Evolutionary conservation across 2,797 vertebrate species (phyloP).

Genomic region (Manis javanica): DNA sequence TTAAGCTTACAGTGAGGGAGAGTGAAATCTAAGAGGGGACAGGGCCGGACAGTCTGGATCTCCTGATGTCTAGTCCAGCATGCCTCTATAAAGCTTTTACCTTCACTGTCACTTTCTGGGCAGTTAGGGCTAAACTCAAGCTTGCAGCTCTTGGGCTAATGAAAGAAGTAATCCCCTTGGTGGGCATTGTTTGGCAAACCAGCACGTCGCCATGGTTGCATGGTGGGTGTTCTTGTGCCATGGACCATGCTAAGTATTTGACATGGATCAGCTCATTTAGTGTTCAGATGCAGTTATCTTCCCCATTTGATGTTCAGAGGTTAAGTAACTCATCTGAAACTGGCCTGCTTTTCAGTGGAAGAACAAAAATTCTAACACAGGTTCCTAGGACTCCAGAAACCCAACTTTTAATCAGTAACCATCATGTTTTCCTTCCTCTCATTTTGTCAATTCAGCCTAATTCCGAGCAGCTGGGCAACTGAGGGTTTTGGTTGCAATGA

Average conservation of each 20-base stretch:
- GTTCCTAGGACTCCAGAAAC: neutral
- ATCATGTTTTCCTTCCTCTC: neutral
- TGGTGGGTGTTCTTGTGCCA: neutral
- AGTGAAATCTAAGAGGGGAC: neutral
- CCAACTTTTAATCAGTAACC: neutral
- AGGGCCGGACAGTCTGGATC: neutral
- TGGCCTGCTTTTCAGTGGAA: neutral
- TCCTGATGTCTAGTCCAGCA: neutral
- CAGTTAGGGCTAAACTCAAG: neutral
- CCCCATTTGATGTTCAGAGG: neutral
- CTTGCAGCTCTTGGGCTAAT: neutral
- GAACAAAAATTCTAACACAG: neutral
- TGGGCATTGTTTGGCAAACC: neutral
- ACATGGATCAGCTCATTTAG: neutral
- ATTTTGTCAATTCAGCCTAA: neutral
- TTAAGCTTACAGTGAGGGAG: neutral
- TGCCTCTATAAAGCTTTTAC: neutral
- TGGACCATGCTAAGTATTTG: neutral
- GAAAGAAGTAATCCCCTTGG: neutral
- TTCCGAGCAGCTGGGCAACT: constrained; percentile 40
- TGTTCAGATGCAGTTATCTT: neutral
- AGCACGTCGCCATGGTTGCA: neutral
- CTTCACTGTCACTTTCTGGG: neutral
- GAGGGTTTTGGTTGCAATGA: constrained; percentile 8
- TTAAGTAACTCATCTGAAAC: neutral